phyloP scores from a whole-genome alignment of 2,113 vertebrate species.

The Tympanuchus pallidicinctus region DNA sequence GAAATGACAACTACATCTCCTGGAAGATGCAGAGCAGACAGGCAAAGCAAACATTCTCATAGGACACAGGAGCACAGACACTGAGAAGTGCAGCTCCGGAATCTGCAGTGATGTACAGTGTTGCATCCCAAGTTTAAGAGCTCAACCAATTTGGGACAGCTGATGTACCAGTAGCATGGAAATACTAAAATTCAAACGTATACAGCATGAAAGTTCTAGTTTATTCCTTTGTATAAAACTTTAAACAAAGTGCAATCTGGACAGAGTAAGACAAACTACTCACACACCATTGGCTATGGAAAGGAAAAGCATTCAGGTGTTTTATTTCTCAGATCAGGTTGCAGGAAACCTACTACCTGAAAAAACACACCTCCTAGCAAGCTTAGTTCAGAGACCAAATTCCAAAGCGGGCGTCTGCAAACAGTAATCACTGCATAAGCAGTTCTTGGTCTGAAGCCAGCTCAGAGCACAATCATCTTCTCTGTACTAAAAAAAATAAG shows the following conservation, averaged over 20 bases:
- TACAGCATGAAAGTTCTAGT: not conserved
- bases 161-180: not conserved
- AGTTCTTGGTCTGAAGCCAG: not conserved
- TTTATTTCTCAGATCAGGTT: not conserved
- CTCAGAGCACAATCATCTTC: not conserved
- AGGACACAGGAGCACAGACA: not conserved
- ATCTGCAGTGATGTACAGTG: rapidly evolving
- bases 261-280: not conserved
- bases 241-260: not conserved
- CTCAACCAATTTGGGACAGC: not conserved
- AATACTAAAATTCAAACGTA: not conserved
- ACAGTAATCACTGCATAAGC: not conserved
- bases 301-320: not conserved
- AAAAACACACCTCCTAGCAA: not conserved
- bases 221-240: not conserved
- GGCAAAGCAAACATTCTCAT: not conserved
- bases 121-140: rapidly evolving
- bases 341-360: not conserved
- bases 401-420: not conserved
- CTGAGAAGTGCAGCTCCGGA: not conserved
- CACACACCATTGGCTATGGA: not conserved
- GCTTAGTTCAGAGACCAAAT: not conserved
- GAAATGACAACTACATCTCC: not conserved
- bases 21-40: not conserved
- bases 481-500: not conserved